Conservation (phyloP, 1,140 invertebrate species). For the Oscheius sp. region DNA sequence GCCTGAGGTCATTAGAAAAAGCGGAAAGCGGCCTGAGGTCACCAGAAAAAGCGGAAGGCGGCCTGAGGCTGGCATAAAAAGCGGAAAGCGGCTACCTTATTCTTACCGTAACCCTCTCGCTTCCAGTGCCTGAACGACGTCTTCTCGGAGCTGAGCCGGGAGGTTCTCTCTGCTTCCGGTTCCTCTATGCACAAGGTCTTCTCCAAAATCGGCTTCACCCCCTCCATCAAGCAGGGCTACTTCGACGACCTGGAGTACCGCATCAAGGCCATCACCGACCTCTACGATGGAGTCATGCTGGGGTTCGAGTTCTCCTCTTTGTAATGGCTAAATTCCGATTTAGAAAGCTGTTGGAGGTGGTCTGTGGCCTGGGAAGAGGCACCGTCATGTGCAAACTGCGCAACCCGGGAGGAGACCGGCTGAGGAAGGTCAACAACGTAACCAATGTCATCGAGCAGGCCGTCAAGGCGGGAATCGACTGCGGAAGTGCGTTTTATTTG, state of each 20-base stretch:
- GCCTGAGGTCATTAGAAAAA: too few relatives aligned
- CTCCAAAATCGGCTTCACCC: not conserved
- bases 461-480: not conserved
- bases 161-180: not conserved
- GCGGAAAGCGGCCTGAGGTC: too few relatives aligned
- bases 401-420: not conserved
- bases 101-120: too few relatives aligned
- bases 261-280: not conserved
- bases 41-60: too few relatives aligned
- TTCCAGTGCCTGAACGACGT: not conserved
- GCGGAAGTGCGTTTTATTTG: not conserved
- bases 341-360: not conserved
- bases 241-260: constrained; percentile 3
- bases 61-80: too few relatives aligned
- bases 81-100: too few relatives aligned
- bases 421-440: not conserved
- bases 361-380: not conserved
- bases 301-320: too few relatives aligned
- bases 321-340: too few relatives aligned
- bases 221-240: not conserved
- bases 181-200: not conserved
- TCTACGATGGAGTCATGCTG: not conserved
- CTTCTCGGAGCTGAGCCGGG: not conserved
- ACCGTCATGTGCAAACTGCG: not conserved
- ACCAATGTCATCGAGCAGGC: not conserved